Evolutionary conservation across 1,140 invertebrate species (phyloP).

Genomic region (Drosophila insularis): DNA sequence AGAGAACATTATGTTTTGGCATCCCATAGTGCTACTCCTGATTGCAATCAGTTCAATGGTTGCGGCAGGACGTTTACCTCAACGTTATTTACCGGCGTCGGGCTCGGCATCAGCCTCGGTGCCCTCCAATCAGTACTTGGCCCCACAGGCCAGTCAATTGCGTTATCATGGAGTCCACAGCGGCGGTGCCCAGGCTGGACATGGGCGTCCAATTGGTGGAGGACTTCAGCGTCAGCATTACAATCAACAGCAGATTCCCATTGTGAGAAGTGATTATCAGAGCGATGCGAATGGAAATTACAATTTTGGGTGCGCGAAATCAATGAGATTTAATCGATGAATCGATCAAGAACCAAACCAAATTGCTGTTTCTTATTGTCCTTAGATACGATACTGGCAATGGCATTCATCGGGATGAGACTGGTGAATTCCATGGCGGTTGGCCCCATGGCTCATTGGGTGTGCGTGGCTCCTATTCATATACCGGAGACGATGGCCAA

Average conservation of each 20-base stretch:
- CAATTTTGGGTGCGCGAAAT: slow-evolving; percentile 84
- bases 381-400: slow-evolving; percentile 85
- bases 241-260: slow-evolving; percentile 79
- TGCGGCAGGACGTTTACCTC: slow-evolving; percentile 42
- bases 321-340: neutral
- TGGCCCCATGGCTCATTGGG: slow-evolving; percentile 84
- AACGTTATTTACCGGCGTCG: slow-evolving; percentile 45
- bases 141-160: slow-evolving; percentile 59
- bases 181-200: slow-evolving; percentile 37
- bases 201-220: slow-evolving; percentile 27
- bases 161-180: slow-evolving; percentile 63
- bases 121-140: slow-evolving; percentile 61
- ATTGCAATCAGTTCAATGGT: slow-evolving; percentile 32
- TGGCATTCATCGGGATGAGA: slow-evolving; percentile 84
- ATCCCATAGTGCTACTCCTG: slow-evolving; percentile 20
- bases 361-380: no score
- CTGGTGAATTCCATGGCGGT: slow-evolving; percentile 83
- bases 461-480: slow-evolving; percentile 86
- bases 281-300: slow-evolving; percentile 84
- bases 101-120: slow-evolving; percentile 9
- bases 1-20: slow-evolving; percentile 41
- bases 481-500: slow-evolving; percentile 85
- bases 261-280: slow-evolving; percentile 84
- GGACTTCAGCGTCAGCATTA: slow-evolving; percentile 26
- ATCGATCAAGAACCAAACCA: no score